Evolutionary conservation across 2,113 vertebrate genomes (phyloP).

Genomic region (Poecile atricapillus): DNA sequence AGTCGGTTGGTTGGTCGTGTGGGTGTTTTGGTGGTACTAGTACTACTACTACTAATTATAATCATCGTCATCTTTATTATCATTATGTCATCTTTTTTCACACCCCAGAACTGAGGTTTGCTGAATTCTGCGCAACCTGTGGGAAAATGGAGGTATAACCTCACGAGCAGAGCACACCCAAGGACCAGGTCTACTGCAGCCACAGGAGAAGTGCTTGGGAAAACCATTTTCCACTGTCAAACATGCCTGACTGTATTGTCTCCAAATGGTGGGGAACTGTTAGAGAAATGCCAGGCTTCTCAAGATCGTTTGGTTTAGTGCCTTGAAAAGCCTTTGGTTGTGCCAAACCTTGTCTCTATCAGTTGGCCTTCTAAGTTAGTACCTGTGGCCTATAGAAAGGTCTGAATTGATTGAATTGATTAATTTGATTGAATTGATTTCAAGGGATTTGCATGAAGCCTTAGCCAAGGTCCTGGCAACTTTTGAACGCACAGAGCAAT

Average conservation of each 20-base stretch:
- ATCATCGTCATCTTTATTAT: neutral
- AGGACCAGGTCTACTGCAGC: neutral
- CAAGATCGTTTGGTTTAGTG: rapidly evolving
- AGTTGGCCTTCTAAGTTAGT: neutral
- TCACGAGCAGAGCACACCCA: neutral
- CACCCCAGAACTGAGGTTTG: rapidly evolving
- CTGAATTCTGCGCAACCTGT: neutral
- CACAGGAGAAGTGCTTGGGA: neutral
- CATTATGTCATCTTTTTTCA: neutral
- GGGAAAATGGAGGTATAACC: neutral
- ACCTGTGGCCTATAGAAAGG: neutral
- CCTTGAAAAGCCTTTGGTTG: rapidly evolving
- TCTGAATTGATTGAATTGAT: neutral
- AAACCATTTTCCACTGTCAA: neutral
- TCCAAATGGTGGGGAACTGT: neutral
- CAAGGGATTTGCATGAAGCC: neutral
- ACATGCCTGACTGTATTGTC: neutral
- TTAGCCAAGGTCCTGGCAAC: neutral
- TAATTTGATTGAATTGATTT: neutral
- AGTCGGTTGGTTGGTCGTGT: neutral
- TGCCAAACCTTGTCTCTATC: neutral
- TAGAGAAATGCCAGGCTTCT: neutral
- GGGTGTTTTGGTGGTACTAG: neutral
- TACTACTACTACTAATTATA: neutral
- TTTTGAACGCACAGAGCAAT: neutral